Evolutionary conservation across 2,888 invertebrate species (phyloP).

Genomic region (Philereme vetulata): DNA sequence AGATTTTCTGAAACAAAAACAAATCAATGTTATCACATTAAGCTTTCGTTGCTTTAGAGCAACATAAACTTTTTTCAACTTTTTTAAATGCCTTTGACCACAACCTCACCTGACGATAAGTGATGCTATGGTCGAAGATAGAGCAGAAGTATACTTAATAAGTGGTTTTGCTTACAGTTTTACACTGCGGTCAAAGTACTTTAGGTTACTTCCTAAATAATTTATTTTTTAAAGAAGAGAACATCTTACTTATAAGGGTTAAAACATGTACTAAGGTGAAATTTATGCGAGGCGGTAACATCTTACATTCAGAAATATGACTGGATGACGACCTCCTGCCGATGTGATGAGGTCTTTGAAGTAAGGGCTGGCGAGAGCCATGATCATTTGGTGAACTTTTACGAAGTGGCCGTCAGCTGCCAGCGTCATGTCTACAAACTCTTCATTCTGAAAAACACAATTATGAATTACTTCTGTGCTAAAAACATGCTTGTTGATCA

Average conservation of each 20-base stretch:
- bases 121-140: no score
- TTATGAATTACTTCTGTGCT: not conserved
- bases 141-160: no score
- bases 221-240: no score
- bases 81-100: no score
- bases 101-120: no score
- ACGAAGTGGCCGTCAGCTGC: conserved; percentile 77
- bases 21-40: not conserved
- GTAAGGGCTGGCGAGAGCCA: conserved; percentile 76
- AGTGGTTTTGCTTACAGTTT: no score
- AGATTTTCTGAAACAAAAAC: conserved; percentile 62
- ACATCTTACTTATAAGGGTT: no score
- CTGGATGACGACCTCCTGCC: conserved; percentile 69
- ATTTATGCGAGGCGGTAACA: not conserved
- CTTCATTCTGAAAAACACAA: conserved; percentile 65
- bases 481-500: not conserved
- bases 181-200: no score
- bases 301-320: conserved; percentile 74
- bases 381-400: conserved; percentile 74
- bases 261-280: no score
- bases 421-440: conserved; percentile 78
- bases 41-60: no score
- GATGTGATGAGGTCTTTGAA: conserved; percentile 71
- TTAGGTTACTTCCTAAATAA: no score
- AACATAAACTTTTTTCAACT: no score